Evolutionary conservation across 2,797 vertebrate species (phyloP).

Genomic region (Epinephelus awoara): DNA sequence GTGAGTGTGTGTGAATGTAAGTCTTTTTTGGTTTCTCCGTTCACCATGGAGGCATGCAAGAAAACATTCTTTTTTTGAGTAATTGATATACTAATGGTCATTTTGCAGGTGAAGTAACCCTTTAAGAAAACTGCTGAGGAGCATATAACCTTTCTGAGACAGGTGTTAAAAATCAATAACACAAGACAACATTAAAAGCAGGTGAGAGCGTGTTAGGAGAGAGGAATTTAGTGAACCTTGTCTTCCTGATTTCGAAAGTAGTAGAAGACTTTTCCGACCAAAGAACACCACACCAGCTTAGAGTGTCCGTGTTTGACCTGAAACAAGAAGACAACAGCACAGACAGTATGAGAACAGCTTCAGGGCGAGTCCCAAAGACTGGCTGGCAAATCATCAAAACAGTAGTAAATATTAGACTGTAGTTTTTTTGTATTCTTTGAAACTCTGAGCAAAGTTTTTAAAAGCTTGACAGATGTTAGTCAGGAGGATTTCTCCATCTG

Average conservation of each 20-base stretch:
- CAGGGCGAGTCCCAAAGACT: not conserved
- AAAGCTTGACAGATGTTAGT: conserved; percentile 33
- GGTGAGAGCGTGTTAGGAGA: not conserved
- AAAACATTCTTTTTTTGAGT: too few species aligned
- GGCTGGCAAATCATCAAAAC: conserved; percentile 2
- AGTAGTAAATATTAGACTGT: not conserved
- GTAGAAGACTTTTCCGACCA: conserved; percentile 92
- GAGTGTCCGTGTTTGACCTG: conserved; percentile 98
- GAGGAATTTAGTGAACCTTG: conserved; percentile 84
- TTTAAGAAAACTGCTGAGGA: too few species aligned
- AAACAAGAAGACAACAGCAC: conserved; percentile 18
- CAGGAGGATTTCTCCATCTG: conserved; percentile 24
- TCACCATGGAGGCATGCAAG: too few species aligned
- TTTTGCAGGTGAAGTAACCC: too few species aligned
- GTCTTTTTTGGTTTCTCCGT: too few species aligned
- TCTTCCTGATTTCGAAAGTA: conserved; percentile 96
- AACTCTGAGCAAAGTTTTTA: conserved; percentile 13
- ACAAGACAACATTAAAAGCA: not conserved
- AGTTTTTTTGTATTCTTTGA: conserved; percentile 28
- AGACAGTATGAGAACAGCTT: not conserved
- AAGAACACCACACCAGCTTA: conserved; percentile 95
- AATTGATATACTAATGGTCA: too few species aligned
- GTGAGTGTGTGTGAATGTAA: too few species aligned
- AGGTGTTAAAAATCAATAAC: not conserved
- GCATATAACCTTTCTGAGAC: not conserved